Evolutionary conservation across 2,888 invertebrate species (phyloP).

Genomic region (Hydrotaea cyrtoneurina): DNA sequence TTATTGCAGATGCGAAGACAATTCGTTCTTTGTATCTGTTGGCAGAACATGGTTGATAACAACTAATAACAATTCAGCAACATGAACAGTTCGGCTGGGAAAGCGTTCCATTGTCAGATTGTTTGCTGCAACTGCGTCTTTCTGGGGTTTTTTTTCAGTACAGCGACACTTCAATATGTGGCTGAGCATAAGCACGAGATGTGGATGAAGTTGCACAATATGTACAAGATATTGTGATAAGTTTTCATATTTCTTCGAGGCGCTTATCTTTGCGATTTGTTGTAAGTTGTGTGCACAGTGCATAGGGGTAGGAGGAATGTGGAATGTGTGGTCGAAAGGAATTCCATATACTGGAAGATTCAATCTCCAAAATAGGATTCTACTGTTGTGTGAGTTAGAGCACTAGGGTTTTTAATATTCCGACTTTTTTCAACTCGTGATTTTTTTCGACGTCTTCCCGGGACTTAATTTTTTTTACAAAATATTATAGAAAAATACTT

Average conservation of each 20-base stretch:
- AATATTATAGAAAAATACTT: too few relatives aligned
- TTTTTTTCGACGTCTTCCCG: too few relatives aligned
- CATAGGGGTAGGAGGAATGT: background rate
- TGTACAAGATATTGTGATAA: background rate
- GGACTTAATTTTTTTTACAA: too few relatives aligned
- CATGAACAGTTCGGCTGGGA: background rate
- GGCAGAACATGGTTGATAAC: background rate
- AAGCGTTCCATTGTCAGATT: background rate
- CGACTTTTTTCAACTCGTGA: too few relatives aligned
- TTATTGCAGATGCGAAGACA: constrained; percentile 11
- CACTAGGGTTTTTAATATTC: too few relatives aligned
- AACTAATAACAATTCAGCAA: constrained; percentile 5
- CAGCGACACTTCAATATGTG: background rate
- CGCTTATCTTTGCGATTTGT: background rate
- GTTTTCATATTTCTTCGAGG: constrained; percentile 3
- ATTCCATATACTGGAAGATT: too few relatives aligned
- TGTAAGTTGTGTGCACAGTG: background rate
- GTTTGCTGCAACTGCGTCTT: background rate
- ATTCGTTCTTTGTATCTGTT: background rate
- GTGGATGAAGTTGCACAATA: background rate
- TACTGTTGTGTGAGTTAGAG: too few relatives aligned
- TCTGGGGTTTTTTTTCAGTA: background rate
- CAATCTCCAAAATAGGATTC: too few relatives aligned
- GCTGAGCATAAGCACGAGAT: background rate
- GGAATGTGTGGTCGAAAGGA: too few relatives aligned